Evolutionary conservation across 2,113 vertebrate genomes (phyloP).

Genomic region (Silurus meridionalis): DNA sequence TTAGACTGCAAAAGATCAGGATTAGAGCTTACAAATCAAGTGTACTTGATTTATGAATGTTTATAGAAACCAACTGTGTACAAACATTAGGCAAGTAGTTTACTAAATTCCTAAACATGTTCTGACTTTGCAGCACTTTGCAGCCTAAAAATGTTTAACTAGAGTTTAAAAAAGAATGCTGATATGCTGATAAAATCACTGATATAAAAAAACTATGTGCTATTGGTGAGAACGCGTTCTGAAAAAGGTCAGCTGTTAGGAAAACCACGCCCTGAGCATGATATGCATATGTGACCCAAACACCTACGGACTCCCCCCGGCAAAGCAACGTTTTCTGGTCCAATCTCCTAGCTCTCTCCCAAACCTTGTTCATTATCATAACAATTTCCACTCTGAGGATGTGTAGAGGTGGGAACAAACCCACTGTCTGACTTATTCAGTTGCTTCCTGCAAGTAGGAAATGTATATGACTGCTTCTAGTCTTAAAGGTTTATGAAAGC

Average conservation of each 20-base stretch:
- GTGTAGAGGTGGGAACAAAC: conserved; percentile 49
- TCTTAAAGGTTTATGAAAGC: conserved; percentile 14
- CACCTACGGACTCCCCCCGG: conserved; percentile 46
- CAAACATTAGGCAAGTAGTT: background rate
- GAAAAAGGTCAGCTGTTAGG: conserved; percentile 37
- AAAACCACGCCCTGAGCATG: conserved; percentile 41
- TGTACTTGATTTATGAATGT: background rate
- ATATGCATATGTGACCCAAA: conserved; percentile 45
- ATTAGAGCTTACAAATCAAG: background rate
- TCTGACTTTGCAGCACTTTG: background rate
- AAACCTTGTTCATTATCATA: conserved; percentile 52
- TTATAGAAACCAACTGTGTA: background rate
- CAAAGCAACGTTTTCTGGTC: conserved; percentile 29
- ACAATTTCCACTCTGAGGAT: conserved; percentile 36
- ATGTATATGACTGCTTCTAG: conserved; percentile 14
- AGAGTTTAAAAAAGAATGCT: background rate
- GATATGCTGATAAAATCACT: background rate
- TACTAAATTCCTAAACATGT: background rate
- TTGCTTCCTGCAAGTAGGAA: conserved; percentile 30
- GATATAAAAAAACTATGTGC: background rate
- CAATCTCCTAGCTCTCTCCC: conserved; percentile 40
- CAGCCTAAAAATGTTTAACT: background rate
- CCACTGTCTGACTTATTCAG: conserved; percentile 28
- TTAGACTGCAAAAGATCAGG: background rate
- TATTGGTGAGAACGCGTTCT: background rate